Conservation (phyloP, 2,888 invertebrate species). For the Phaedon cochleariae region DNA sequence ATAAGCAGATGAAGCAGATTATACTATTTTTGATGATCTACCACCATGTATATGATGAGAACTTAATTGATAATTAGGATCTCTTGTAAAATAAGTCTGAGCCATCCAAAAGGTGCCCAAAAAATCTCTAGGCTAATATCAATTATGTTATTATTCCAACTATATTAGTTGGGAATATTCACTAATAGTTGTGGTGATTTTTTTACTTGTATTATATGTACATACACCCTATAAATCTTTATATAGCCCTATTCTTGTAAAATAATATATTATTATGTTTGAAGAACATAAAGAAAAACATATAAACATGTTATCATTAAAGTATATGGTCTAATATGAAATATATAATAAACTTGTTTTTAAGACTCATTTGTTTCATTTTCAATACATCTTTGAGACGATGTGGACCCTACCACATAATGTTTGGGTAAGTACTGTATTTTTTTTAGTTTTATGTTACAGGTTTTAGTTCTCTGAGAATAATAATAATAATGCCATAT, state of each 20-base stretch:
- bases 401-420: too few species aligned
- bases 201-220: slow-evolving; percentile 60
- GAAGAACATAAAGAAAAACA: slow-evolving; percentile 56
- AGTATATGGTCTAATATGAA: slow-evolving; percentile 54
- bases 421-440: too few species aligned
- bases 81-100: background rate
- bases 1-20: too few species aligned
- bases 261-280: slow-evolving; percentile 56
- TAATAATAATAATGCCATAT: too few species aligned
- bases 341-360: slow-evolving; percentile 51
- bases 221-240: slow-evolving; percentile 46
- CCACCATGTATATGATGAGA: background rate
- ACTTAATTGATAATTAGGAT: background rate
- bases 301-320: slow-evolving; percentile 53
- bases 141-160: slow-evolving; percentile 45
- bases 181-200: slow-evolving; percentile 48
- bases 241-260: slow-evolving; percentile 50
- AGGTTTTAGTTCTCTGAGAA: too few species aligned
- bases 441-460: too few species aligned
- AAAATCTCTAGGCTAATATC: slow-evolving; percentile 8
- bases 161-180: slow-evolving; percentile 56
- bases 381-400: too few species aligned
- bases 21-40: background rate
- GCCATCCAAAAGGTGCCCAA: slow-evolving; percentile 16
- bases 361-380: slow-evolving; percentile 25